A percentile compares a stretch with the other conserved stretches of the same genome.
Evolutionary conservation across 2,888 invertebrate genomes (phyloP).

Genomic region (Cheilosia vulpina): DNA sequence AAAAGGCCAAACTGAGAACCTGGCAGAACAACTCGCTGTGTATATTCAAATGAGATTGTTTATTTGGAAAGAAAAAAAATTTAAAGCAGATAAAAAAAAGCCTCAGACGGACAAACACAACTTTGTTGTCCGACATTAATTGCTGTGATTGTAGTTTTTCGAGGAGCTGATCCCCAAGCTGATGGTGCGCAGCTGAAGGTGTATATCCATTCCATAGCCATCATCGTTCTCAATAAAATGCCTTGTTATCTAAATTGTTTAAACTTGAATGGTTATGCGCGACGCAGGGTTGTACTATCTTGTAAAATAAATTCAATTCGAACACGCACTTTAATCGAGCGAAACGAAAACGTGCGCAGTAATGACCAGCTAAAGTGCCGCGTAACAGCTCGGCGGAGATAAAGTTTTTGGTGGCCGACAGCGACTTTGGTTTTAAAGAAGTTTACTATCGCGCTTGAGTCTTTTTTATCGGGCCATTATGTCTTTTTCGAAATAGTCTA

Average conservation of each 20-base stretch:
- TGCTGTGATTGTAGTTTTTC: slow-evolving; percentile 36
- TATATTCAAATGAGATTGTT: slow-evolving; percentile 70
- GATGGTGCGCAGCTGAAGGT: slow-evolving; percentile 30
- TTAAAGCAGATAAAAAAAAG: slow-evolving; percentile 58
- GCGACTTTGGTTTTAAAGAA: background rate
- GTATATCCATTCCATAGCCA: slow-evolving; percentile 25
- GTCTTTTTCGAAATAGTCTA: no score
- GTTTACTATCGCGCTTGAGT: no score
- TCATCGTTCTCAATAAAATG: background rate
- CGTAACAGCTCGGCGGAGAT: slow-evolving; percentile 53
- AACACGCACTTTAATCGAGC: slow-evolving; percentile 18
- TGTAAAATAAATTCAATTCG: slow-evolving; percentile 56
- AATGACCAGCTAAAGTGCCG: slow-evolving; percentile 58
- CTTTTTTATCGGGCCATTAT: no score
- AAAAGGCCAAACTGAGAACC: slow-evolving; percentile 44
- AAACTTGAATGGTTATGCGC: slow-evolving; percentile 61
- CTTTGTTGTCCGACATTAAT: slow-evolving; percentile 51
- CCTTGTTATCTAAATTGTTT: slow-evolving; percentile 70
- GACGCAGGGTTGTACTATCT: slow-evolving; percentile 32
- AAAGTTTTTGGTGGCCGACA: slow-evolving; percentile 1
- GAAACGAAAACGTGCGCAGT: slow-evolving; percentile 14
- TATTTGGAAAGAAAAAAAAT: slow-evolving; percentile 40
- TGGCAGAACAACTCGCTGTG: slow-evolving; percentile 8
- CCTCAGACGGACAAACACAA: slow-evolving; percentile 18
- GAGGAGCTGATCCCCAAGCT: no score